Evolutionary conservation across 2,113 vertebrate species (phyloP), one percentile per base, ranked within the genome.

Genomic region (Actenoides hombroni): DNA sequence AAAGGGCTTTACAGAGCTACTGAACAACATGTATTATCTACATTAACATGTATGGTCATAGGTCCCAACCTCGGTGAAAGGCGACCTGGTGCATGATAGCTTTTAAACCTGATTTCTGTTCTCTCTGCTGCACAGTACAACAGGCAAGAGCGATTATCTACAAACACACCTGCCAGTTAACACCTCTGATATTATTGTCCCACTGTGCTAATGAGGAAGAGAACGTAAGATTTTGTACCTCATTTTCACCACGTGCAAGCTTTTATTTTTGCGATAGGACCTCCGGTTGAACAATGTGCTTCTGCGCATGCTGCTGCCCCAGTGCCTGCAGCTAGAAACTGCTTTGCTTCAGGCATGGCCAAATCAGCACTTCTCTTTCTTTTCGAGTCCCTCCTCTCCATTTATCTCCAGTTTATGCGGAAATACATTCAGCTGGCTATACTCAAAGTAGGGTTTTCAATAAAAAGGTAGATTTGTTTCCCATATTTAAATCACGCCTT

Each of bases 141-240:
- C 83, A 65, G 90, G 86, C 74, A 0, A 0, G 2, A 86, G 54
- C 3, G 16, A 91, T 95, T 97, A 92, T 93, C 75, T 74, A 11
- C 0, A 1, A 85, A 86, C 81, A 87, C 70, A 95, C 83, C 86
- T 96, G 91, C 95, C 88, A 94, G 88, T 95, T 96, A 95, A 95
- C 96, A 94, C 86, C 91, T 96, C 92, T 94, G 95, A 93, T 94
- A 96, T 92, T 94, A 92, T 85, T 92, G 83, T 94, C 95, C 96
- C 59, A 35, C 94, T 95, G 96, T 84, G 95, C 63, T 94, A 97
- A 95, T 92, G 91, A 83, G 65, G 86, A 96, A 88, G 74, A 92
- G 86, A 96, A 71, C 0, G 9, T 89, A 61, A 87, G 65, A 53
- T 79, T 96, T 92, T 73, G n/a, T 94, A 82, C 74, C 74, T 96